Evolutionary conservation across 2,888 invertebrate species (phyloP).

Genomic region (Ormyrus nitidulus): DNA sequence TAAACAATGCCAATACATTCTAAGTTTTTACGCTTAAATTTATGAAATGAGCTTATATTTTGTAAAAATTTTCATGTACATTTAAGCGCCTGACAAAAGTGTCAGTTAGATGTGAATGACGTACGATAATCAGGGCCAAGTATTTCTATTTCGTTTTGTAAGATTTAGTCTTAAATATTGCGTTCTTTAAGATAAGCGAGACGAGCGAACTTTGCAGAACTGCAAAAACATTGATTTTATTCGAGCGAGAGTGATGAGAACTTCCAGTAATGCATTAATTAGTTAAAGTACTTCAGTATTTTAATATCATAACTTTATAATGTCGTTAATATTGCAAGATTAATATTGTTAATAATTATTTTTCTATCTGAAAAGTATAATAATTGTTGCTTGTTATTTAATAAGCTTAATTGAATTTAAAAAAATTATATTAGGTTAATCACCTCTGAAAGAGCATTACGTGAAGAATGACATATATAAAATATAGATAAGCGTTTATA

Average conservation of each 20-base stretch:
- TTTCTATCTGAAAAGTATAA: conserved; percentile 43
- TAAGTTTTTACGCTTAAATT: conserved; percentile 37
- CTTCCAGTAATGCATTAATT: conserved; percentile 43
- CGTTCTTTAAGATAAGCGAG: conserved; percentile 12
- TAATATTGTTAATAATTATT: conserved; percentile 25
- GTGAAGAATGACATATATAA: conserved; percentile 19
- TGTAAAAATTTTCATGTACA: conserved; percentile 44
- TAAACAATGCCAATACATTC: conserved; percentile 29
- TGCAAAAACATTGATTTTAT: background rate
- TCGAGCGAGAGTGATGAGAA: conserved; percentile 20
- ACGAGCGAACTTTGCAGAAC: background rate
- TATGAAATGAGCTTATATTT: conserved; percentile 50
- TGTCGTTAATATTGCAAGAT: conserved; percentile 15
- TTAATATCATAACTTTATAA: conserved; percentile 26
- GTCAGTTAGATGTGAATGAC: conserved; percentile 5
- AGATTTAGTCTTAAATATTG: background rate
- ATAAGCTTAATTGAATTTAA: conserved; percentile 35
- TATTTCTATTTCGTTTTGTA: conserved; percentile 7
- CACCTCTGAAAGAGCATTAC: background rate
- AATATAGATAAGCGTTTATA: conserved; percentile 29
- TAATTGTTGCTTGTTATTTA: conserved; percentile 44
- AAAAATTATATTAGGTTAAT: conserved; percentile 23
- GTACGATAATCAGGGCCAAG: conserved; percentile 14
- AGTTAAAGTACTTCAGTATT: conserved; percentile 43
- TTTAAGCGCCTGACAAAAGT: background rate